These are phyloP conservation scores for Panulirus ornatus DNA, from an alignment of 1,140 invertebrate species.

Conservation along the genomic window DNA sequence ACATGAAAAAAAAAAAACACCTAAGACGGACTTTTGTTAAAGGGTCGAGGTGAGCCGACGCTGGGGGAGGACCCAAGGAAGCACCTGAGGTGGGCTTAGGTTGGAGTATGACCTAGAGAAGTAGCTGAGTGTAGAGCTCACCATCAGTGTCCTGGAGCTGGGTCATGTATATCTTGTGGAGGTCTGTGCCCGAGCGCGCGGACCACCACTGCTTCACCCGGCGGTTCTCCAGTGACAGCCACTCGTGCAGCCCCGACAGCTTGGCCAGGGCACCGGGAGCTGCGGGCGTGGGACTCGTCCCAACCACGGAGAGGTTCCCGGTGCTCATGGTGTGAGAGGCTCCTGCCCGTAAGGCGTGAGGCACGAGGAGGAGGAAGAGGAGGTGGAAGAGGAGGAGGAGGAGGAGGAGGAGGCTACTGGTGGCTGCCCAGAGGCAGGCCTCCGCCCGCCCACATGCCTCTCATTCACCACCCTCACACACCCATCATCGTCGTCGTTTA, in stretches of 20 bases:
- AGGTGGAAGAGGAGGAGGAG: too few relatives aligned
- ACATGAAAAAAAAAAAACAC: too few relatives aligned
- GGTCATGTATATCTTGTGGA: conserved; percentile 59
- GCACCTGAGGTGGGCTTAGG: too few relatives aligned
- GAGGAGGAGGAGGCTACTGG: background rate
- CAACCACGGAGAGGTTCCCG: conserved; percentile 34
- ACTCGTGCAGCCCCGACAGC: conserved; percentile 68
- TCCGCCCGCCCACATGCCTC: background rate
- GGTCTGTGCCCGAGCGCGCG: conserved; percentile 60
- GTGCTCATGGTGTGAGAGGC: conserved; percentile 58
- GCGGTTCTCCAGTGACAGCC: conserved; percentile 64
- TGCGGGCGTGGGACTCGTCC: background rate
- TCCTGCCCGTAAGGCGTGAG: too few relatives aligned
- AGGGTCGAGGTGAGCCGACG: too few relatives aligned
- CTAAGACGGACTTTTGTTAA: too few relatives aligned
- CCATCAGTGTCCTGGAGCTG: conserved; percentile 66
- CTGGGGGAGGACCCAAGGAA: too few relatives aligned
- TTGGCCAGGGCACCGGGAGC: conserved; percentile 58
- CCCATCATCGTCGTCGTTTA: background rate
- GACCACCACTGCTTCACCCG: conserved; percentile 71
- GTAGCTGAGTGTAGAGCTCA: conserved; percentile 35
- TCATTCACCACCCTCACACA: background rate
- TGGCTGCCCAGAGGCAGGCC: background rate
- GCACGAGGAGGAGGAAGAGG: too few relatives aligned
- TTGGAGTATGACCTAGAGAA: too few relatives aligned